These are phyloP conservation scores for Lampris incognitus DNA, from an alignment of 2,113 vertebrate genomes.

Conservation along the genomic window DNA sequence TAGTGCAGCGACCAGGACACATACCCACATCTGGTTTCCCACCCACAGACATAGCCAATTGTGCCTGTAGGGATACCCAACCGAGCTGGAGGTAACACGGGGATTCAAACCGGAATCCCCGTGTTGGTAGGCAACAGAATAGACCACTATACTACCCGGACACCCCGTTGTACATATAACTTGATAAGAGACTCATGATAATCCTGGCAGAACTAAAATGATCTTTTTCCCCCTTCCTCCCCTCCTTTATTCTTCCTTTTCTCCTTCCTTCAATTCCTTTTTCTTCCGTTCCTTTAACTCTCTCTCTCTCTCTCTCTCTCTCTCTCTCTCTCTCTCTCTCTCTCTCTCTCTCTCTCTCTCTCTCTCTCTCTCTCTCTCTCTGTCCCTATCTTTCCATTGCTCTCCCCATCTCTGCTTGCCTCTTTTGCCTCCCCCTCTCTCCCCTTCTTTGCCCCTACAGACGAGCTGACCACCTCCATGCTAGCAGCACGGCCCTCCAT, in stretches of 20 bases:
- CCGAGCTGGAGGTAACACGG: too few species aligned
- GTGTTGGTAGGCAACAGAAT: too few species aligned
- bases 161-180: background rate
- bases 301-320: background rate
- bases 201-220: background rate
- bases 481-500: slow-evolving; percentile 86
- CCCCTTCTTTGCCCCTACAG: slow-evolving; percentile 43
- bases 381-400: background rate
- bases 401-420: background rate
- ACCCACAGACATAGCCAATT: too few species aligned
- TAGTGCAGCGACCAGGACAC: too few species aligned
- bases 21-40: too few species aligned
- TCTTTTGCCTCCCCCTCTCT: background rate
- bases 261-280: too few species aligned
- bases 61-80: too few species aligned
- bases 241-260: background rate
- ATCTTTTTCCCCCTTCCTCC: background rate
- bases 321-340: too few species aligned
- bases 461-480: slow-evolving; percentile 78
- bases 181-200: background rate
- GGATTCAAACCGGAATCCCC: too few species aligned
- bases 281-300: too few species aligned
- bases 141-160: too few species aligned
- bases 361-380: background rate
- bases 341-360: background rate